Evolutionary conservation across 2,888 invertebrate species (phyloP).

Genomic region (Philaethria dido): DNA sequence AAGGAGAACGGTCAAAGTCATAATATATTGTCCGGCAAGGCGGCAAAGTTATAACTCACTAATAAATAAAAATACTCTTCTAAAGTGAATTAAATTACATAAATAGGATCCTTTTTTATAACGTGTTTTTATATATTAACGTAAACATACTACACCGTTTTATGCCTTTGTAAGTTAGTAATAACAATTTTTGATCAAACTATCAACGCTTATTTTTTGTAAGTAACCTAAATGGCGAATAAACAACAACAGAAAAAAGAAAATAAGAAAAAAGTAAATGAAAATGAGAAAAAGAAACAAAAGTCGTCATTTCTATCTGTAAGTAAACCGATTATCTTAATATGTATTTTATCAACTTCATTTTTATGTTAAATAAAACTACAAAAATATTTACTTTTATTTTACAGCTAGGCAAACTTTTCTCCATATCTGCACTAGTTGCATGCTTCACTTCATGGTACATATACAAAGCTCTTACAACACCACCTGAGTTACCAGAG

Average conservation of each 20-base stretch:
- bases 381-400: neutral
- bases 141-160: too few species aligned
- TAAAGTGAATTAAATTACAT: neutral
- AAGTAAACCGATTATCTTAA: constrained; percentile 28
- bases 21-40: neutral
- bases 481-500: constrained; percentile 54
- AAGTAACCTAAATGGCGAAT: constrained; percentile 34
- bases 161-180: too few species aligned
- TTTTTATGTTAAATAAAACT: neutral
- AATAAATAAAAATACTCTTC: neutral
- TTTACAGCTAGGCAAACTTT: constrained; percentile 50
- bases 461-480: constrained; percentile 46
- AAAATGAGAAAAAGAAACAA: constrained; percentile 37
- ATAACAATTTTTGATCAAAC: neutral
- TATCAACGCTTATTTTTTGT: neutral
- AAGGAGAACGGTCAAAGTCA: neutral
- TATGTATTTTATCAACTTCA: too few species aligned
- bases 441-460: constrained; percentile 48
- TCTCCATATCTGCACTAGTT: constrained; percentile 45
- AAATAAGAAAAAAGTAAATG: constrained; percentile 40
- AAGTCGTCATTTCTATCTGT: constrained; percentile 38
- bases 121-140: neutral
- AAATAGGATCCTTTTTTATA: too few species aligned
- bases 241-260: constrained; percentile 42
- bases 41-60: neutral